Evolutionary conservation across 1,140 invertebrate species (phyloP), one percentile per base, ranked within the genome.

Genomic region (Conus betulinus): DNA sequence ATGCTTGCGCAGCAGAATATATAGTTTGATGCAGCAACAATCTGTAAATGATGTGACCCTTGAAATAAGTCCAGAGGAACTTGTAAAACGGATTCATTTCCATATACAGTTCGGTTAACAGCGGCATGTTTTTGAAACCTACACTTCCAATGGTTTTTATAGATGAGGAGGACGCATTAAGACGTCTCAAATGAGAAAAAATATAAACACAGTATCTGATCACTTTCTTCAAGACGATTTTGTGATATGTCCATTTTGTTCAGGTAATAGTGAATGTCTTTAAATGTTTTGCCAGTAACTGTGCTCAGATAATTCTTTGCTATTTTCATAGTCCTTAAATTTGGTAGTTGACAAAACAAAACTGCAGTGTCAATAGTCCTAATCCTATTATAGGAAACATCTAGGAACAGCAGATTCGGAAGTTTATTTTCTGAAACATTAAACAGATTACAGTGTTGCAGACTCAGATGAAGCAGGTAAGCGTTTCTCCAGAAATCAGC

Each of bases 341-440:
- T 87, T 20, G 27, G 55, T 53, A 87, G 74, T 51, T 78, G 39
- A n/a, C n/a, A n/a, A 55, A 27, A 20, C 25, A 90, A 81, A 11
- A 55, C 51, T 60, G 27, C 55, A 5, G 53, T 0, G 11, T 20
- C 39, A 20, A 90, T 23, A 13, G n/a, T 13, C 5, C 23, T 57
- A 17, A 90, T 57, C 25, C 27, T 15, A 51, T 88, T 90, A 25
- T 88, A 7, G 27, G 85, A 76, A 23, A 90, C 11, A 78, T 90
- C 87, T 25, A 90, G 39, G 25, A n/a, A 20, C 55, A 10, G n/a
- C 51, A 82, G n/a, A 82, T 74, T 52, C 55, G 25, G 20, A 20
- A 25, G 55, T 67, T 27, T 6, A 27, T 13, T 25, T 25, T 51
- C 23, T 88, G 52, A 63, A 74, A 85, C 7, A 83, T 81, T 74